These are phyloP conservation scores for Brachyptera putata DNA, from an alignment of 2,888 invertebrate species.

Conservation along the genomic window DNA sequence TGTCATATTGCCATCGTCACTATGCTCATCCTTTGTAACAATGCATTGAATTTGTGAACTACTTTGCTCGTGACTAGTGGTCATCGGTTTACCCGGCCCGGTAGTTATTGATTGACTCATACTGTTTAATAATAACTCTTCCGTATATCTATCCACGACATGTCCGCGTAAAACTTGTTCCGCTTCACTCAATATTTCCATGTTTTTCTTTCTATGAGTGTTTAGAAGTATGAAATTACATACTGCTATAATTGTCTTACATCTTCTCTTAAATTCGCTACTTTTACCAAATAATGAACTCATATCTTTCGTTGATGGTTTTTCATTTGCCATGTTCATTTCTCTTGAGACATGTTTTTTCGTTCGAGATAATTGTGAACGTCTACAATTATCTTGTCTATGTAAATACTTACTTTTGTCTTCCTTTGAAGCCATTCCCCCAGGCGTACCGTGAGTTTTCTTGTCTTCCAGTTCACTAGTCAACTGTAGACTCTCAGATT, in stretches of 20 bases:
- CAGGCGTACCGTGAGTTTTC: not conserved
- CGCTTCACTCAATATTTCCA: constrained; percentile 26
- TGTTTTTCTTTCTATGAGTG: constrained; percentile 18
- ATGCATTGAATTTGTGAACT: too few species aligned
- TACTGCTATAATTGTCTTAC: constrained; percentile 7
- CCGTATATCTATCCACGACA: too few species aligned
- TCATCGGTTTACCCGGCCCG: too few species aligned
- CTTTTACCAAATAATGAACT: not conserved
- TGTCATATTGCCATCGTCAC: too few species aligned
- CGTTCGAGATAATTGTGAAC: not conserved
- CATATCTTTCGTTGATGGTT: not conserved
- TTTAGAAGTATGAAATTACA: constrained; percentile 27
- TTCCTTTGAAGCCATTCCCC: not conserved
- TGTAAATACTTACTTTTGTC: not conserved
- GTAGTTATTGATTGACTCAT: too few species aligned
- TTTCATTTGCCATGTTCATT: not conserved
- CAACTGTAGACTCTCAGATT: not conserved
- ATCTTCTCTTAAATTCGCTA: not conserved
- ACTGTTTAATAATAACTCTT: too few species aligned
- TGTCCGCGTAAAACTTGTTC: constrained; percentile 27
- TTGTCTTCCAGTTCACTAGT: not conserved
- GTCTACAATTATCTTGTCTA: not conserved
- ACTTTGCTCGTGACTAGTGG: too few species aligned
- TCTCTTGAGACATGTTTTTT: too few species aligned
- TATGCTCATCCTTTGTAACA: too few species aligned